Percentiles rank a stretch among this genome's conserved stretches.
These are phyloP conservation scores for Entelurus aequoreus DNA, from an alignment of 2,113 vertebrate species.

Conservation along the genomic window DNA sequence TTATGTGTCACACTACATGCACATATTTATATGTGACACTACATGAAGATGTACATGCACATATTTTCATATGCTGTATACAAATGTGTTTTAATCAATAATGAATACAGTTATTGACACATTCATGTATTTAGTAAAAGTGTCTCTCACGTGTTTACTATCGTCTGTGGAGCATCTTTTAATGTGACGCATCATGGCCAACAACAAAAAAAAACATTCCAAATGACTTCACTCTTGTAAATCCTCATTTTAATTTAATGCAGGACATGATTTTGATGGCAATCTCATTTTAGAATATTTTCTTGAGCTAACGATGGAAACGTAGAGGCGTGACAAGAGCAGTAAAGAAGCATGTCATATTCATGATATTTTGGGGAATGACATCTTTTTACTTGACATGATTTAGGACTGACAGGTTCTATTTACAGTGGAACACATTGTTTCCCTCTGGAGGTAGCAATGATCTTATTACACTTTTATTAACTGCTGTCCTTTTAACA, in stretches of 20 bases:
- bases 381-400: too few species aligned
- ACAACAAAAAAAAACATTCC: slow-evolving; percentile 21
- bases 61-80: too few species aligned
- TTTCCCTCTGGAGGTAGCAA: too few species aligned
- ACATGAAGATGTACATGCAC: too few species aligned
- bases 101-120: too few species aligned
- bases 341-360: slow-evolving; percentile 10
- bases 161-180: neutral
- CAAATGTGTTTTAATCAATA: too few species aligned
- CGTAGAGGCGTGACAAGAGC: slow-evolving; percentile 5
- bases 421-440: too few species aligned
- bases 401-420: too few species aligned
- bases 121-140: neutral
- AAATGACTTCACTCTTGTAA: slow-evolving; percentile 48
- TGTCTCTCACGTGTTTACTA: neutral
- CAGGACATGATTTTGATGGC: slow-evolving; percentile 50
- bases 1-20: too few species aligned
- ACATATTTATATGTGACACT: too few species aligned
- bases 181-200: slow-evolving; percentile 16
- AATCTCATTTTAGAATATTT: slow-evolving; percentile 55
- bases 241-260: slow-evolving; percentile 54
- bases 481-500: too few species aligned
- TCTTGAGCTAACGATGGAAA: slow-evolving; percentile 40
- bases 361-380: slow-evolving; percentile 7
- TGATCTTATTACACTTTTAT: too few species aligned